These are phyloP conservation scores for Leucopsar rothschildi DNA, from an alignment of 2,113 vertebrate species.

Conservation along the genomic window DNA sequence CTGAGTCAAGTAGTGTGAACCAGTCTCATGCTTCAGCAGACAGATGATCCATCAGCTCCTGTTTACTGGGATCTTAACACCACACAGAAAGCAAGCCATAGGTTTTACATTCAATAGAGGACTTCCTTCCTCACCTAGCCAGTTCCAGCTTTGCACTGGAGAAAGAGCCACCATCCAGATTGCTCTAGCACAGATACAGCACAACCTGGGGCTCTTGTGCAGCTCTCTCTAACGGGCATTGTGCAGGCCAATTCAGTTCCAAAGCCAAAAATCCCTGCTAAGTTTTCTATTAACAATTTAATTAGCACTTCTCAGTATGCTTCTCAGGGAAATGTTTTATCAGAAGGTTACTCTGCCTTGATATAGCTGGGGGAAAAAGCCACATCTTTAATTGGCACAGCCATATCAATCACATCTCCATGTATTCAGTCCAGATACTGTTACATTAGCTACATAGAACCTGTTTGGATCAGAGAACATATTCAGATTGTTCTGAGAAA, in stretches of 20 bases:
- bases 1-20: neutral
- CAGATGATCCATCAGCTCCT: neutral
- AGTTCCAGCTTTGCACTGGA: neutral
- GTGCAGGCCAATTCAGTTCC: neutral
- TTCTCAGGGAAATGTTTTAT: neutral
- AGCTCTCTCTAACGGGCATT: neutral
- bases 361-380: neutral
- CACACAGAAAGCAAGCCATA: neutral
- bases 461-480: neutral
- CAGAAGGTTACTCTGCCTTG: neutral
- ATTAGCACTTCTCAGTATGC: neutral
- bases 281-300: neutral
- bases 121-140: neutral
- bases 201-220: neutral
- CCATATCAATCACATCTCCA: neutral
- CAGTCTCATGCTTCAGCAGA: neutral
- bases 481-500: neutral
- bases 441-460: neutral
- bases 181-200: neutral
- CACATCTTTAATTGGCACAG: neutral
- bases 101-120: neutral
- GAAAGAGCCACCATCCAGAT: neutral
- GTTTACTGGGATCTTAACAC: neutral
- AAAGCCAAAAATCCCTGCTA: neutral
- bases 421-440: neutral